Evolutionary conservation across 2,888 invertebrate genomes (phyloP).

Genomic region (Malthinus flaveolus): DNA sequence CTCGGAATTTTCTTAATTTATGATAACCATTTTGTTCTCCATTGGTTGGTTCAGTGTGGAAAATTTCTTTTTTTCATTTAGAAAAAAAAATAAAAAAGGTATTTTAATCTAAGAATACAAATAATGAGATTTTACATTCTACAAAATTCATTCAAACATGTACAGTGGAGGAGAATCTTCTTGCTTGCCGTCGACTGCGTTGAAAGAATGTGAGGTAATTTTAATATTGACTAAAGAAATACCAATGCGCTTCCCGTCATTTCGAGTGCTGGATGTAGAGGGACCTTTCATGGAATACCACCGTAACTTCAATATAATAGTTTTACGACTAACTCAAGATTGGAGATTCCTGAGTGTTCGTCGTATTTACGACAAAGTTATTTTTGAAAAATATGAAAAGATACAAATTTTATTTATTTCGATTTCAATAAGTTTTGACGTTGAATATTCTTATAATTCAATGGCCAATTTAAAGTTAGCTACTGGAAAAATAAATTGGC

Average conservation of each 20-base stretch:
- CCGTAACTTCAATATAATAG: conserved; percentile 33
- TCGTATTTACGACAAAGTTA: conserved; percentile 18
- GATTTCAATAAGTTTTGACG: too few species aligned
- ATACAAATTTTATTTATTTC: conserved; percentile 10
- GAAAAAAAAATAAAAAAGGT: background rate
- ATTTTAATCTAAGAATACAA: conserved; percentile 3
- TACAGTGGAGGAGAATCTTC: conserved; percentile 5
- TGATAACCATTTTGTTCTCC: too few species aligned
- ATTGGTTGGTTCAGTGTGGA: too few species aligned
- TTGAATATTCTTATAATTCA: too few species aligned
- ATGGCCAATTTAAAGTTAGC: too few species aligned
- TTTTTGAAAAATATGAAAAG: conserved; percentile 24
- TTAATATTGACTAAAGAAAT: conserved; percentile 27
- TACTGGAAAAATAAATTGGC: too few species aligned
- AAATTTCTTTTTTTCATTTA: background rate
- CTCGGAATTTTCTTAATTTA: conserved; percentile 20
- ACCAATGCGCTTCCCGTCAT: conserved; percentile 25
- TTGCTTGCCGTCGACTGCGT: conserved; percentile 11
- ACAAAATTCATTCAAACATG: conserved; percentile 2
- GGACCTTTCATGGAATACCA: conserved; percentile 32
- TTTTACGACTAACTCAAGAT: conserved; percentile 35
- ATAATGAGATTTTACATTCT: conserved; percentile 3
- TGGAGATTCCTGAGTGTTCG: conserved; percentile 29
- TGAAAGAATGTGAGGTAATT: conserved; percentile 23
- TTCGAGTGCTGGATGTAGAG: conserved; percentile 22